Evolutionary conservation across 2,113 vertebrate species (phyloP), one percentile per base, ranked within the genome.

Genomic region (Todiramphus saurophagus): DNA sequence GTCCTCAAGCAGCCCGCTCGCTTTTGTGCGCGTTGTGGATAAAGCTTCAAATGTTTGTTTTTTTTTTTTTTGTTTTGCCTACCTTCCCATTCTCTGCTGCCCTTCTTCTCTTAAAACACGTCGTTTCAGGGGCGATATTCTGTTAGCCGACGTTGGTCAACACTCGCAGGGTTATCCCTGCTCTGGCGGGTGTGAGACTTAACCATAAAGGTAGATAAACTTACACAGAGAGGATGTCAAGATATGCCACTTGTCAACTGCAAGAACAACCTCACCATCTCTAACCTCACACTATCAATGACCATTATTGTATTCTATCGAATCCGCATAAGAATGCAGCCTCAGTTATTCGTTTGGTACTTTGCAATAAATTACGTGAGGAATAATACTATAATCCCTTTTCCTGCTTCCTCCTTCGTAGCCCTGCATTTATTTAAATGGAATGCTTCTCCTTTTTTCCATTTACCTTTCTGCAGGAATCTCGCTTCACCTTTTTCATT

Each of bases 321-420:
- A 60, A 21, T 9, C 9, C 17, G 23, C 23, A 0, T 18, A 23
- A 56, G n/a, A 6, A 13, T 30, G n/a, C 59, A 35, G 20, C 46
- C 72, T 66, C n/a, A 43, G 25, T 35, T 53, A 28, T 35, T n/a
- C 0, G 0, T 18, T 62, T 16, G 60, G 4, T 10, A 12, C 10
- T 2, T 1, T 1, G 33, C 2, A 14, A 9, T 23, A 21, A 25
- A 6, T 58, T 27, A 18, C 1, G 0, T 48, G 27, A n/a, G 14
- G 27, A 62, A 4, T 8, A 7, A 2, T 28, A 0, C 4, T 1
- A 0, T 1, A 4, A 5, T 5, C 0, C 0, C 0, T 13, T 3
- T 14, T 0, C 15, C 3, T 25, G 5, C 27, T 41, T 3, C 4
- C 3, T 37, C 5, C 3, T 72, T 5, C 2, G 51, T 4, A 1